A percentile compares a stretch with the other conserved stretches of the same genome.
These are phyloP conservation scores for Branchinecta sandiegonensis DNA, from an alignment of 2,888 invertebrate species.

Conservation along the genomic window DNA sequence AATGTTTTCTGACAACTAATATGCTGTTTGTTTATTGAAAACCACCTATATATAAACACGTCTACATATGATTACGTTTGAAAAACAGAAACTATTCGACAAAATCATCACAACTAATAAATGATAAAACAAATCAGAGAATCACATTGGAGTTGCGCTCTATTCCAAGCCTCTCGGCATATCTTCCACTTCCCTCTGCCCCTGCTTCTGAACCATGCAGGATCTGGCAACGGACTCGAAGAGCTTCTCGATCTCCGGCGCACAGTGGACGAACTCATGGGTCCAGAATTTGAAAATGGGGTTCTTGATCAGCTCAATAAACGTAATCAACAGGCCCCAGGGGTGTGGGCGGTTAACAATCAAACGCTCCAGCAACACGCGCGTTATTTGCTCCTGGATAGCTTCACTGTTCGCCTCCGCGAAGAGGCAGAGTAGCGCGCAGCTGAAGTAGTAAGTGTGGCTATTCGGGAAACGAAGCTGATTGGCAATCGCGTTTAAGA, in stretches of 20 bases:
- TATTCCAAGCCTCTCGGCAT: not conserved
- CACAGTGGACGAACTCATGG: slow-evolving; percentile 98
- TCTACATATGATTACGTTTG: not conserved
- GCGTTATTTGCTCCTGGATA: slow-evolving; percentile 94
- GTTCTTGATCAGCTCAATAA: slow-evolving; percentile 97
- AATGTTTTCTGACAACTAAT: too few relatives aligned
- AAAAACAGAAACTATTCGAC: not conserved
- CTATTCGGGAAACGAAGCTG: slow-evolving; percentile 98
- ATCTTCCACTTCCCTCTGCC: slow-evolving; percentile 21
- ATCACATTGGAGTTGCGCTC: not conserved
- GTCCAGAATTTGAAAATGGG: slow-evolving; percentile 97
- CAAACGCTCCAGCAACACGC: slow-evolving; percentile 86
- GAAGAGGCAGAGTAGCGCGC: slow-evolving; percentile 89
- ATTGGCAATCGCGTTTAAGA: slow-evolving; percentile 96
- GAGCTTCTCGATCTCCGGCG: slow-evolving; percentile 95
- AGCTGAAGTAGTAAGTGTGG: slow-evolving; percentile 99
- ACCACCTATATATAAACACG: slow-evolving; percentile 10
- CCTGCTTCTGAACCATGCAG: slow-evolving; percentile 51
- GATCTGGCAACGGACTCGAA: slow-evolving; percentile 93
- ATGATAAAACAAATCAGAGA: not conserved
- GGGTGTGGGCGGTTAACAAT: slow-evolving; percentile 98
- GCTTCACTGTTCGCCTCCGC: slow-evolving; percentile 93
- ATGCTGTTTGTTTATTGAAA: not conserved
- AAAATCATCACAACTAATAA: not conserved
- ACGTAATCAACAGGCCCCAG: slow-evolving; percentile 96